Conservation (phyloP, 1,140 invertebrate species). For the Campoletis sonorensis region DNA sequence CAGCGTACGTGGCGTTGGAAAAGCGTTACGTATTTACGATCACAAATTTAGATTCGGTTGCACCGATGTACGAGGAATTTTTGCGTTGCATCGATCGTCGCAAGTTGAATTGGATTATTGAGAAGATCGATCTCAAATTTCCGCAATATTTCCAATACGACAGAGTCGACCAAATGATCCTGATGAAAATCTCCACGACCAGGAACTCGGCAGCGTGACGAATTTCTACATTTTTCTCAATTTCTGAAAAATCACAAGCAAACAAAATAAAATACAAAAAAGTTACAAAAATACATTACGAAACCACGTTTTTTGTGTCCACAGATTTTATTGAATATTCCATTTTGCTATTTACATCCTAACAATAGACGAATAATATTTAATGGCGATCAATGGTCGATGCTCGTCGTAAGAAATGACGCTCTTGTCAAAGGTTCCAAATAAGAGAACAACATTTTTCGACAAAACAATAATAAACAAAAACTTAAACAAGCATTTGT, state of each 20-base stretch:
- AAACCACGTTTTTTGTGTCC: not conserved
- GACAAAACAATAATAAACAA: too few species aligned
- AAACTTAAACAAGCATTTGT: too few species aligned
- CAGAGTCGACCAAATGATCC: constrained; percentile 84
- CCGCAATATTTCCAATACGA: constrained; percentile 90
- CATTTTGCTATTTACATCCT: constrained; percentile 69
- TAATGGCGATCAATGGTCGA: constrained; percentile 63
- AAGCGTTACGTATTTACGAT: constrained; percentile 92
- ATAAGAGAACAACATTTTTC: too few species aligned
- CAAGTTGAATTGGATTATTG: constrained; percentile 78
- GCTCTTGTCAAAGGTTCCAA: constrained; percentile 40
- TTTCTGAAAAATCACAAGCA: too few species aligned
- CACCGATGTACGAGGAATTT: constrained; percentile 92
- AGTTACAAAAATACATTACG: too few species aligned
- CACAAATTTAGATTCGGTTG: constrained; percentile 85
- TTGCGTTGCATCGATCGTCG: constrained; percentile 77
- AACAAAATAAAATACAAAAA: too few species aligned
- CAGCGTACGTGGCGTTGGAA: constrained; percentile 88
- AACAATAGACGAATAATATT: constrained; percentile 65
- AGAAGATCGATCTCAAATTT: constrained; percentile 84
- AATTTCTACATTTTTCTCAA: not conserved
- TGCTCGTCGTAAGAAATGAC: constrained; percentile 64
- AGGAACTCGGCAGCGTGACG: constrained; percentile 1
- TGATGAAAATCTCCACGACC: constrained; percentile 81
- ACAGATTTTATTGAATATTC: constrained; percentile 43